A percentile compares a stretch with the other conserved stretches of the same genome.
phyloP scores from a whole-genome alignment of 35 echinoderm and acorn worm species.

The Ophiothrix spiculata region DNA sequence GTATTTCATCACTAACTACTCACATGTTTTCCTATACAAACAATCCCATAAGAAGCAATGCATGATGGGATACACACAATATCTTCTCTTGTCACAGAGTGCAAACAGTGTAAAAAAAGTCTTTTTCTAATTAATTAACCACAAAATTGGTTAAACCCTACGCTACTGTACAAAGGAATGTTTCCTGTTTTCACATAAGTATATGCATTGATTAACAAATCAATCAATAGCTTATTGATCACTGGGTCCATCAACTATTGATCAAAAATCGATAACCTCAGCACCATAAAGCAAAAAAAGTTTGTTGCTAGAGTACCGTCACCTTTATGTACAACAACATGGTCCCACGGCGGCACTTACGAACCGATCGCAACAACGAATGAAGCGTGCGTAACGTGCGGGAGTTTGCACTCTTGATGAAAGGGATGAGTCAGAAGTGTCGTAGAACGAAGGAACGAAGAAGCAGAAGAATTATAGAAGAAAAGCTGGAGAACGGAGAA shows the following conservation, averaged over 20 bases:
- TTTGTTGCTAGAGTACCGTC: neutral
- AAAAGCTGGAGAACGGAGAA: neutral
- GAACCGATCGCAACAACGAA: neutral
- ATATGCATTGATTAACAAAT: neutral
- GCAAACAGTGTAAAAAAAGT: neutral
- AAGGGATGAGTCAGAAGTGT: neutral
- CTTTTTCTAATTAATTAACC: neutral
- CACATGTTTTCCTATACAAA: no score
- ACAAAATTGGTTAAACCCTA: neutral
- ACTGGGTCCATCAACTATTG: neutral
- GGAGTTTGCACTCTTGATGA: slow-evolving; percentile 7
- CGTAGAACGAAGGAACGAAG: neutral
- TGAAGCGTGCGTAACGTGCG: neutral
- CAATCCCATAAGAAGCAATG: no score
- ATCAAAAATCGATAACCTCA: neutral
- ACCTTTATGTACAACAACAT: neutral
- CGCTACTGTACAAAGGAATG: neutral
- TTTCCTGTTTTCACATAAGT: neutral
- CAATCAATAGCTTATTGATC: neutral
- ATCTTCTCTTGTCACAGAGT: no score
- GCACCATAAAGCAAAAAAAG: neutral
- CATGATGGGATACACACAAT: no score
- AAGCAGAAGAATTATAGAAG: slow-evolving; percentile 1
- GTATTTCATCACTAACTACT: no score
- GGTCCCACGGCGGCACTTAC: neutral